Evolutionary conservation across 1,140 invertebrate species (phyloP).

Genomic region (Brevipalpus yothersi): DNA sequence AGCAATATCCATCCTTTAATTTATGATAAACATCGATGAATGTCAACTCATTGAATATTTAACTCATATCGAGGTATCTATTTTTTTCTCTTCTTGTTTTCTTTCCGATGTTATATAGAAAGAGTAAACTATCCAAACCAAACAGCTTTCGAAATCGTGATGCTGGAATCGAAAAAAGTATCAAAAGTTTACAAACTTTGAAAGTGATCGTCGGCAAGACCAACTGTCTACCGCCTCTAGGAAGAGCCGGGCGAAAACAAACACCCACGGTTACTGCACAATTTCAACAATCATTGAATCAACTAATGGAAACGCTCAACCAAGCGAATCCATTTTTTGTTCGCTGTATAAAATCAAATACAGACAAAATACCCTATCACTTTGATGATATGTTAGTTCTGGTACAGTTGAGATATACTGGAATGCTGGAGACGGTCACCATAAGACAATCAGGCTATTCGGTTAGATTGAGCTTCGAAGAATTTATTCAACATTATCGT

Average conservation of each 20-base stretch:
- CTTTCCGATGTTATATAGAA: not conserved
- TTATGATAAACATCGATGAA: no score
- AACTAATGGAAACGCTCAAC: conserved; percentile 75
- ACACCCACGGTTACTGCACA: conserved; percentile 65
- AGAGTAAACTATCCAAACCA: conserved; percentile 3
- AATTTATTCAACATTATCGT: conserved; percentile 73
- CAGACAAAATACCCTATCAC: conserved; percentile 42
- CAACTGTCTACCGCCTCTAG: conserved; percentile 3
- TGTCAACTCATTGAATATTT: no score
- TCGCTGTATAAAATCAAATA: conserved; percentile 53
- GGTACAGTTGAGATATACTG: conserved; percentile 60
- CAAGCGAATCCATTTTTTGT: conserved; percentile 92
- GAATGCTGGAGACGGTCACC: conserved; percentile 85
- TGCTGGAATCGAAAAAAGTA: conserved; percentile 16
- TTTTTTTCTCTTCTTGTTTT: not conserved
- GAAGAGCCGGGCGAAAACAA: conserved; percentile 12
- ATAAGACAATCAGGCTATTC: conserved; percentile 87
- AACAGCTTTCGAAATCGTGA: not conserved
- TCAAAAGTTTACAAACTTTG: conserved; percentile 67
- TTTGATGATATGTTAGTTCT: conserved; percentile 89
- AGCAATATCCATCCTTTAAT: no score
- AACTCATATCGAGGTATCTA: no score
- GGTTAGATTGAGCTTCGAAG: conserved; percentile 70
- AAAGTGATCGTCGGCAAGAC: conserved; percentile 44
- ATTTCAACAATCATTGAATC: conserved; percentile 71